Base-by-base conservation (phyloP, 2,888 invertebrate genomes). In the Allygus modestus region DNA sequence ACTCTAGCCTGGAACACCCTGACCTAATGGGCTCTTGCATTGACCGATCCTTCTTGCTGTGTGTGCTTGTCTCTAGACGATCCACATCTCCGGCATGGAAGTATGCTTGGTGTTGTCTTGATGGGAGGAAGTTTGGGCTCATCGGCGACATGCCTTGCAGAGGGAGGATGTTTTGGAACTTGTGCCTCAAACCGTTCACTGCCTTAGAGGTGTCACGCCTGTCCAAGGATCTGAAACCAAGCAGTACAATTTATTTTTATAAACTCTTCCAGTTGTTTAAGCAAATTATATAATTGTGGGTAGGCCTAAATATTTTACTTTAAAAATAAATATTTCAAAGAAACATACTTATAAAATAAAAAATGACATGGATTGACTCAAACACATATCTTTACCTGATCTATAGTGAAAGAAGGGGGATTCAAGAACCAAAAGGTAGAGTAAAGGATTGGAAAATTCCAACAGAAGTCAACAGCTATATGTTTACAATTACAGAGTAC, bases 101-200 rank as follows among this genome's bases (percentile, higher is more conserved):
- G 37, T 33, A 61, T 1, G 75, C 75, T 41, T 77, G 84, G 17
- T 77, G 73, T 37, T 61, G 61, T 33, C 77, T 58, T 33, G 61
- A 51, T n/a, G 77, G 61, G n/a, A 61, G 61, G 37, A 58, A 37
- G 41, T 31, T 77, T 4, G 82, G 82, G 23, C 82, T 65, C 82
- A 69, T 43, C 7, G 82, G 69, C 20, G 46, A 69, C n/a, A 26
- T 41, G 37, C 69, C 17, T 41, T 81, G 58, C 37, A 31, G 41
- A 37, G 43, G 69, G 26, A 69, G 28, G 41, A 82, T 82, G 46
- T 61, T 69, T 26, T 82, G 82, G 23, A 82, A 69, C 41, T 82
- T 82, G 26, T 61, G 46, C n/a, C 82, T 61, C 28, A 82, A 23
- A 17, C 69, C 46, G 23, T 26, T 82, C 43, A 28, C 26, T 7